Evolutionary conservation across 2,797 vertebrate species (phyloP), one percentile per base, ranked within the genome.

Genomic region (Malurus splendens): DNA sequence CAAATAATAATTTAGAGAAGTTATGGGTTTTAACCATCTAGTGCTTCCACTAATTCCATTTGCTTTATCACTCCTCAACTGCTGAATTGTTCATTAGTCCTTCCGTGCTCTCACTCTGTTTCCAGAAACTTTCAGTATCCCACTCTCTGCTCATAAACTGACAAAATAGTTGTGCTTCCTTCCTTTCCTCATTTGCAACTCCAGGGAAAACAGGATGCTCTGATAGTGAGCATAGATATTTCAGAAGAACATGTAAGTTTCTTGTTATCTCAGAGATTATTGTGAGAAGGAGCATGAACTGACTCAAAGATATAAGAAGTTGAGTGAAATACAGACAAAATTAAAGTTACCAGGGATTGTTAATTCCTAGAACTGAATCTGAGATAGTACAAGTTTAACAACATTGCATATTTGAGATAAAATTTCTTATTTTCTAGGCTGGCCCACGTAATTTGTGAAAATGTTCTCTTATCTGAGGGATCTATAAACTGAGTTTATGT

Each of bases 401-500:
- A 23, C 8, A 13, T 8, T 48, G 14, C 20, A 38, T 28, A 50
- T 55, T n/a, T 60, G 28, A 52, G 70, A 42, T 57, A 52, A 55
- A 79, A 64, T 42, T 65, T 32, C 38, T 78, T 38, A 30, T 33
- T 52, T 7, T 65, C 47, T 48, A n/a, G 32, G 33, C 17, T 48
- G 22, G 55, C 30, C 20, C 6, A 30, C 9, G 7, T 23, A 39
- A 77, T 70, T 74, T 64, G 27, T 87, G 51, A 55, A 62, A 77
- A 55, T 3, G 3, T 16, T 39, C 24, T 50, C 19, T 56, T 61
- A 45, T 42, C 54, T 72, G 77, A 50, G 27, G 32, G 45, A 50
- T 59, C 30, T 55, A 6, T 45, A 62, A 36, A 55, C 14, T 0
- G 1, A 36, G 6, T 57, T 74, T 70, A 36, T 1, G 1, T 38